These are phyloP conservation scores for Troilus luridus DNA, from an alignment of 2,888 invertebrate species.

Conservation along the genomic window DNA sequence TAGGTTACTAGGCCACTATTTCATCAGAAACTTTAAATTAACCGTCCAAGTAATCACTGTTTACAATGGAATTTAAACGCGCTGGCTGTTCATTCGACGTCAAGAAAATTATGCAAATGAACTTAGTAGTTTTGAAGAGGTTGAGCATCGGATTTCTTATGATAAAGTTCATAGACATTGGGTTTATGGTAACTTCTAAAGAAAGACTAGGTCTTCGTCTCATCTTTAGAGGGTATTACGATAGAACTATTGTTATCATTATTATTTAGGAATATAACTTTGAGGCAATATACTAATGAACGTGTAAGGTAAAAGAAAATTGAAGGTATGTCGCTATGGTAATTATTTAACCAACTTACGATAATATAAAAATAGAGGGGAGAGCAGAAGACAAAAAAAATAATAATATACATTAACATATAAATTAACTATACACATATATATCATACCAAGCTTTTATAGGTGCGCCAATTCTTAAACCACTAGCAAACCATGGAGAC, in stretches of 20 bases:
- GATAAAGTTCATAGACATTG: background rate
- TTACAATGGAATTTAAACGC: slow-evolving; percentile 16
- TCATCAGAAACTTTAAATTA: slow-evolving; percentile 8
- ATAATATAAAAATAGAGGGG: too few species aligned
- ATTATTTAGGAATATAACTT: background rate
- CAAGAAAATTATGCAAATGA: slow-evolving; percentile 24
- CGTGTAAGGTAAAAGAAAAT: background rate
- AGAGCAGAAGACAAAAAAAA: too few species aligned
- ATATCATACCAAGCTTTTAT: too few species aligned
- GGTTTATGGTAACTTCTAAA: background rate
- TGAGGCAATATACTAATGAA: background rate
- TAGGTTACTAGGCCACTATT: background rate
- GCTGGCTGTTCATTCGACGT: background rate
- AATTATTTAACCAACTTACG: too few species aligned
- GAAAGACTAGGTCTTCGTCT: background rate
- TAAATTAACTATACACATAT: too few species aligned
- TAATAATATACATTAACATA: too few species aligned
- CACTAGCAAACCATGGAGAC: too few species aligned
- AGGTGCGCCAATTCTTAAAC: too few species aligned
- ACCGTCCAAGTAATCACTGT: background rate
- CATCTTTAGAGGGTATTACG: background rate
- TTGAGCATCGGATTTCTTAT: background rate
- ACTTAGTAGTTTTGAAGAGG: background rate
- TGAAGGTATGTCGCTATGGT: too few species aligned
- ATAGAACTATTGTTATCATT: background rate